Evolutionary conservation across 2,113 vertebrate genomes (phyloP).

Genomic region (Erythrolamprus reginae): DNA sequence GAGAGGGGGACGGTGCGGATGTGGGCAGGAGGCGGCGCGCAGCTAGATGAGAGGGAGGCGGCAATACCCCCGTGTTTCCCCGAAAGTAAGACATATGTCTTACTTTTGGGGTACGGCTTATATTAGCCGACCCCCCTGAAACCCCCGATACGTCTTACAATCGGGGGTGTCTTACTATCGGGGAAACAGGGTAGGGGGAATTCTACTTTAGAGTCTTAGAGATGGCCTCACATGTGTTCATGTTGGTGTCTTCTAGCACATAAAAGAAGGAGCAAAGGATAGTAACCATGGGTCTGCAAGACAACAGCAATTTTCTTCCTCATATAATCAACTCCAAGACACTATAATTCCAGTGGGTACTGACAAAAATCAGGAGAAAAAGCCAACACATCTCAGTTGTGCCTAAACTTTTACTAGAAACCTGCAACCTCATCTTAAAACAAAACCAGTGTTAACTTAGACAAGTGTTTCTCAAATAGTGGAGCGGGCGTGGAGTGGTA

Average conservation of each 20-base stretch:
- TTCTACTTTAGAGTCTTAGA: slow-evolving; percentile 49
- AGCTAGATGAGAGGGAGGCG: no score
- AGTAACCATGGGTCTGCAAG: slow-evolving; percentile 21
- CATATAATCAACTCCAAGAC: slow-evolving; percentile 16
- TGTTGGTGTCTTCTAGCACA: slow-evolving; percentile 12
- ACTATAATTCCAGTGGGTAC: neutral
- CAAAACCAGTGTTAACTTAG: neutral
- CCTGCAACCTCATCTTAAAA: neutral
- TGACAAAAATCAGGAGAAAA: neutral
- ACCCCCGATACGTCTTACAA: no score
- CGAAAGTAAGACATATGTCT: no score
- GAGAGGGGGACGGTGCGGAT: no score
- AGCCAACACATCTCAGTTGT: neutral
- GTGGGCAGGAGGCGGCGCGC: no score
- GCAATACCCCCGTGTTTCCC: no score
- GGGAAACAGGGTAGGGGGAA: no score
- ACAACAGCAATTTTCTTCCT: slow-evolving; percentile 13
- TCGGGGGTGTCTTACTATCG: no score
- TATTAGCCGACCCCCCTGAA: no score
- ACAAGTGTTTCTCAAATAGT: no score
- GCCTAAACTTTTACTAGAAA: neutral
- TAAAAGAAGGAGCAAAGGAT: slow-evolving; percentile 3
- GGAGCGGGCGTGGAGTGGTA: no score
- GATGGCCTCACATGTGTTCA: slow-evolving; percentile 6
- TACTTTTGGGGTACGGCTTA: no score